Base-by-base conservation (phyloP, 1,140 invertebrate species). In the Polyergus mexicanus region DNA sequence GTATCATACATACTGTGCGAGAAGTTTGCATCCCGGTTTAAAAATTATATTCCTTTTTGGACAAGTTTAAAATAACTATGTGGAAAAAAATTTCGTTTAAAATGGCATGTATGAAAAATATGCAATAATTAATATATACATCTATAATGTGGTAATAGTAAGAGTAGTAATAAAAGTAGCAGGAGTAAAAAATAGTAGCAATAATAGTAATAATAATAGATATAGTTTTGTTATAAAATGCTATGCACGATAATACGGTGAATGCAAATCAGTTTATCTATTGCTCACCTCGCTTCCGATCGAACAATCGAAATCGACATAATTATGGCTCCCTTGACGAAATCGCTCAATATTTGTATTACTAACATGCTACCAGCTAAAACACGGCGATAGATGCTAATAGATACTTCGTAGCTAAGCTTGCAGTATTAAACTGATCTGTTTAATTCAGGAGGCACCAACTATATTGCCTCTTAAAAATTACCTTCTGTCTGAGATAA, bases 331-430 rank as follows among this genome's bases (percentile, higher is more conserved):
- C 78, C 68, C 11, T 28, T 74, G 71, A 74, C n/a, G 25, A 83
- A 74, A 72, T 60, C 38, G 25, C 13, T 80, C 38, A 32, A 35
- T 51, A 65, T 78, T 5, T 35, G 35, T 80, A 83, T 83, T 35
- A 62, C 78, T 83, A 83, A 83, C 78, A 83, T 83, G 78, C 78
- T 44, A 83, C 58, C 78, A 83, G 68, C 78, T 83, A 83, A 72
- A 74, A 80, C 77, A 71, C 68, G 78, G 68, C 78, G 54, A 83
- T 72, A 47, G 16, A 74, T 74, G 38, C 78, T 83, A 83, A 83
- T 28, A 74, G 19, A 81, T 83, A 72, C 63, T 41, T 69, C 11
- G 68, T 74, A 72, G 78, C 68, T 83, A 83, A 83, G 68, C 78
- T 81, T 81, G 78, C 68, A 74, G 71, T 83, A 44, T 83, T 41